Percentiles rank a stretch among this genome's conserved stretches.
Conservation (phyloP, 2,888 invertebrate genomes). For the Polyommatus icarus region DNA sequence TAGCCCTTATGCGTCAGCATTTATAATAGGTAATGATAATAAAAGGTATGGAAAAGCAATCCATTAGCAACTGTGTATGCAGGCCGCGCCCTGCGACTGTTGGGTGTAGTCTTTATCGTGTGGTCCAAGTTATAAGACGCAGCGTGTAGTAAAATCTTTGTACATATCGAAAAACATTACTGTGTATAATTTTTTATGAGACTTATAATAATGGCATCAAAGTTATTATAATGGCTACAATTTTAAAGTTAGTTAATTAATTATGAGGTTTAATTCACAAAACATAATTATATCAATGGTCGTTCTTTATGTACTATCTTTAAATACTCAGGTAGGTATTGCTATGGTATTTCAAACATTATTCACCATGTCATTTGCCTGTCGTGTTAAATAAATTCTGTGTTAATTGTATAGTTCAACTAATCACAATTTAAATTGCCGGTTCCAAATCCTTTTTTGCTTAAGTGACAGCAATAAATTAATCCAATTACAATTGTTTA, state of each 20-base stretch:
- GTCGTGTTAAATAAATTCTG: neutral
- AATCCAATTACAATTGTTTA: neutral
- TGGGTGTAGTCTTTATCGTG: slow-evolving; percentile 34
- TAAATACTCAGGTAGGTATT: neutral
- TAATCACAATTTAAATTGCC: neutral
- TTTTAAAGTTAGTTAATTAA: too few species aligned
- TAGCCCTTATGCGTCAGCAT: slow-evolving; percentile 30
- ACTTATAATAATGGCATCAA: too few species aligned
- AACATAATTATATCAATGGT: too few species aligned
- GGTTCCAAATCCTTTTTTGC: neutral
- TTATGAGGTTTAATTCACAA: too few species aligned
- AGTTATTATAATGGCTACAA: too few species aligned
- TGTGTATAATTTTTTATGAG: too few species aligned
- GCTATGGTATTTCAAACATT: neutral
- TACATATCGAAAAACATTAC: too few species aligned
- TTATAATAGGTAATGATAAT: slow-evolving; percentile 44
- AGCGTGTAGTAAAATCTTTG: too few species aligned
- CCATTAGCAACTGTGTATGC: slow-evolving; percentile 69
- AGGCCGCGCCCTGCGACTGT: slow-evolving; percentile 56
- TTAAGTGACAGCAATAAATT: neutral
- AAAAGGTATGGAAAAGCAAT: slow-evolving; percentile 59
- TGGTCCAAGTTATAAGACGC: slow-evolving; percentile 24
- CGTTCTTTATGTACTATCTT: neutral
- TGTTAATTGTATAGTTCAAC: neutral
- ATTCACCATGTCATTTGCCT: neutral